Evolutionary conservation across 2,888 invertebrate genomes (phyloP), one percentile per base, ranked within the genome.

Genomic region (Apamea monoglypha): DNA sequence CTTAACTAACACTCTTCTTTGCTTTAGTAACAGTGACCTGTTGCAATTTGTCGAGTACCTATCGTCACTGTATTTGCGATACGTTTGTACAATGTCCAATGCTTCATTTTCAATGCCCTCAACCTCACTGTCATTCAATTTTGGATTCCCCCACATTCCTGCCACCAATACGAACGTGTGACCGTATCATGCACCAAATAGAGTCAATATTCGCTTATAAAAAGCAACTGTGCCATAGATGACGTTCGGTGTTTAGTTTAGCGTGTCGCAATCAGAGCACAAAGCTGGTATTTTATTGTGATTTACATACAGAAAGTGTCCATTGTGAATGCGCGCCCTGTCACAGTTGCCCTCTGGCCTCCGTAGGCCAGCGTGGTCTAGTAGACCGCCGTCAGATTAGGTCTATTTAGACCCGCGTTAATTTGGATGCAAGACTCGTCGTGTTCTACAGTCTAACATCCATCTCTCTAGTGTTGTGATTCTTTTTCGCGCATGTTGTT

Each of bases 211-310:
- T 93, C 85, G 91, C 86, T 88, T 88, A 89, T 87, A 88, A 90
- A 92, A 90, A 91, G 87, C 89, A 88, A 90, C 89, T 90, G 90
- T 90, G 89, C 87, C 90, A 92, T 91, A 93, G 93, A 93, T 93
- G 94, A 93, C 92, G 92, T 92, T 91, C 89, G 91, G 94, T 96
- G 96, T 93, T 95, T 95, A 95, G 94, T 94, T 93, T 93, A 93
- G 92, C 95, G 95, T 96, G 96, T 96, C 96, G 96, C 94, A 96
- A 96, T 95, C 94, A 94, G 92, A 92, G 92, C 90, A 96, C 96
- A 96, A 96, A 95, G 95, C 95, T 94, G 93, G 93, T 95, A 95
- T 96, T 96, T 96, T 96, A 96, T 96, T 96, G 96, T 96, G 95
- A 96, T 96, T 95, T 95, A 95, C 95, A 96, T 95, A 95, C 94